A percentile compares a stretch with the other conserved stretches of the same genome.
These are phyloP conservation scores for Montifringilla adamsi DNA, from an alignment of 2,113 vertebrate species.

Conservation along the genomic window DNA sequence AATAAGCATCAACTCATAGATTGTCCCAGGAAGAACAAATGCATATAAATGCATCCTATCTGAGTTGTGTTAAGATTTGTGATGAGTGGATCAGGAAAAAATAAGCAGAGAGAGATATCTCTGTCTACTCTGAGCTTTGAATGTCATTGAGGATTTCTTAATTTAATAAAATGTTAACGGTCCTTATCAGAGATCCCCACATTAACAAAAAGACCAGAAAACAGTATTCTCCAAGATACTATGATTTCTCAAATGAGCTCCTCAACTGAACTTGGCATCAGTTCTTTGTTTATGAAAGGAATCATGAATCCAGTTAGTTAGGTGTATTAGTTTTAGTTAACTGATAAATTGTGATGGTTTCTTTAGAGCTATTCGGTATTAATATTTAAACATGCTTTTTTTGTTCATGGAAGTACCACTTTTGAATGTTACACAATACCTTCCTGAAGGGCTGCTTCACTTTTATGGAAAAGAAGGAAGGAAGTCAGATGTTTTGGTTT, in stretches of 20 bases:
- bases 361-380: not conserved
- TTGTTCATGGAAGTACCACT: not conserved
- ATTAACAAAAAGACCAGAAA: not conserved
- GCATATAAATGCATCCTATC: accelerated
- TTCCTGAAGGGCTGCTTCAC: not conserved
- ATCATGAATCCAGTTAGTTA: not conserved
- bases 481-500: not conserved
- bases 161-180: not conserved
- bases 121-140: not conserved
- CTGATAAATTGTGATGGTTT: not conserved
- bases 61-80: not conserved
- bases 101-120: not conserved
- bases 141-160: not conserved
- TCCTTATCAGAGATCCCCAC: not conserved
- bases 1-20: not conserved
- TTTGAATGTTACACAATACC: accelerated
- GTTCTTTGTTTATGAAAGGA: not conserved
- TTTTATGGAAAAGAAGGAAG: not conserved
- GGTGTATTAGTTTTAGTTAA: not conserved
- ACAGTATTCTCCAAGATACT: not conserved
- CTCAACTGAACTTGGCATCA: not conserved
- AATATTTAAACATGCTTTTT: not conserved
- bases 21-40: not conserved
- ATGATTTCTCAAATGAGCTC: not conserved
- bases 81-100: not conserved